Evolutionary conservation across 2,888 invertebrate genomes (phyloP).

Genomic region (Chromoteleia sp.): DNA sequence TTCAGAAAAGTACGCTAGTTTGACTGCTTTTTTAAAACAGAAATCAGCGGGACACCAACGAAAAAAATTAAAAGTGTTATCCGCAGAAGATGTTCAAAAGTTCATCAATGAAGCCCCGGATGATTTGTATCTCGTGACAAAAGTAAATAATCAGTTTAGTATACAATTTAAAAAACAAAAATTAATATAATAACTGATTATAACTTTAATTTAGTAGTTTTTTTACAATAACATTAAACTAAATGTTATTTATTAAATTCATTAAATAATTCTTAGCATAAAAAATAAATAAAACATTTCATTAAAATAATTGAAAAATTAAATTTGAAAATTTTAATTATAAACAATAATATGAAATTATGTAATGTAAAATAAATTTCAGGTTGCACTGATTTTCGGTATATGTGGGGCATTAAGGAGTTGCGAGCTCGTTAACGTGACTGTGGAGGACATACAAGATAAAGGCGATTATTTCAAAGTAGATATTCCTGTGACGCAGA

Average conservation of each 20-base stretch:
- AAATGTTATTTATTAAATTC: conserved; percentile 6
- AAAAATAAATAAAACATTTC: conserved; percentile 4
- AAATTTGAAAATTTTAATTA: conserved; percentile 1
- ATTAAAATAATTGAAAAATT: conserved; percentile 5
- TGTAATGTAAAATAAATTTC: background rate
- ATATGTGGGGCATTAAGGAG: conserved; percentile 25
- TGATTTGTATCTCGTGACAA: conserved; percentile 31
- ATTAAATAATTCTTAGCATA: background rate
- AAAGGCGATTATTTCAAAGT: conserved; percentile 16
- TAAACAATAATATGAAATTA: conserved; percentile 6
- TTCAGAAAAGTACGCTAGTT: conserved; percentile 31
- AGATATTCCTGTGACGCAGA: conserved; percentile 23
- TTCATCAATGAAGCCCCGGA: conserved; percentile 39
- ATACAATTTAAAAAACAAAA: conserved; percentile 8
- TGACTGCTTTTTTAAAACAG: conserved; percentile 24
- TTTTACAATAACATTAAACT: conserved; percentile 9
- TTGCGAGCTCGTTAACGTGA: conserved; percentile 23
- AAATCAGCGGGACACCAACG: conserved; percentile 17
- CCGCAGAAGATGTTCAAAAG: conserved; percentile 28
- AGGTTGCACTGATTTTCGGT: conserved; percentile 29
- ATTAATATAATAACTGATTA: background rate
- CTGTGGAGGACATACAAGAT: conserved; percentile 17
- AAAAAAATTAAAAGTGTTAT: conserved; percentile 31
- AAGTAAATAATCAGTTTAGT: conserved; percentile 30
- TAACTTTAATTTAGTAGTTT: conserved; percentile 5